Evolutionary conservation across 2,113 vertebrate species (phyloP), one percentile per base, ranked within the genome.

Genomic region (Oncorhynchus mykiss): DNA sequence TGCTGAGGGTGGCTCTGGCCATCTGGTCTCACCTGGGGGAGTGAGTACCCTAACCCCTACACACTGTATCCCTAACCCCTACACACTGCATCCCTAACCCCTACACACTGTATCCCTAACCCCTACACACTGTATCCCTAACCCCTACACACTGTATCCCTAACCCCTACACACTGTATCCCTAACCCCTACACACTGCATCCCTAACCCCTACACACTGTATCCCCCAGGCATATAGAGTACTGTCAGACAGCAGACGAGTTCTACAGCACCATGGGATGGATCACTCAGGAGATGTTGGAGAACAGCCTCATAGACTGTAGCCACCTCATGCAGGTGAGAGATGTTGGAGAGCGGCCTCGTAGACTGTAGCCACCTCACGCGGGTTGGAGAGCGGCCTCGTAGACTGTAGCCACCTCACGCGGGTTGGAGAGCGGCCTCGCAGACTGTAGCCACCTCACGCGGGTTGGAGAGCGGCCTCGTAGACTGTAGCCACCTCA

Each of bases 251-350:
- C 67, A 22, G 96, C 98, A 0, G 98, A 99, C 80, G 97, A 99
- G 69, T 99, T 99, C 82, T 99, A 99, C 84, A 95, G 97, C 88
- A 96, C 94, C 12, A 99, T 99, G 98, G 98, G 97, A 7, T 95
- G 92, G 67, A 92, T 99, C 25, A 97, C 98, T 1, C 96, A 97
- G 91, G 97, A 99, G 90, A 99, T 99, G 97, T 91, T 99, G 73
- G 97, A 99, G 84, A 39, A 39, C 34, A 8, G 7, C 34, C 34
- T 39, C 34, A 1, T 39, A 8, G 34, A 39, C 34, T 39, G 34
- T 39, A 2, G 7, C 34, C 34, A 39, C 34, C 7, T 39, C 34
- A 39, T 39, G 34, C 34, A 8, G 34, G 34, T 39, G 7, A 8
- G 34, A 34, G 34, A 39, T 39, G 34, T 39, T 39, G 34, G 34